Conservation (phyloP, 2,113 vertebrate species). For the Progne subis region DNA sequence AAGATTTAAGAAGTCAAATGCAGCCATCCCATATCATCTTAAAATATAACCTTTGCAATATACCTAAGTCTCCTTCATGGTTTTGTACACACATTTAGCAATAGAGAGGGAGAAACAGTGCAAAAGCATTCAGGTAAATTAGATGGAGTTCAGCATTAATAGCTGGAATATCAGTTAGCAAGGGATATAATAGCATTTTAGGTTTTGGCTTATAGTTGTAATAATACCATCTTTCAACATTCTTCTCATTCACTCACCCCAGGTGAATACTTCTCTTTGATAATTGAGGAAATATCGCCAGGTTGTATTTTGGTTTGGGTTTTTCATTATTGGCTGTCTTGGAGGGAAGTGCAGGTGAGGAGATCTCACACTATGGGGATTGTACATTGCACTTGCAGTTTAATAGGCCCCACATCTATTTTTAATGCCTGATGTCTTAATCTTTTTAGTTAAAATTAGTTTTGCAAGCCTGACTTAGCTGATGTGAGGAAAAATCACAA, state of each 20-base stretch:
- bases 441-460: not conserved
- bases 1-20: constrained; percentile 21
- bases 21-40: not conserved
- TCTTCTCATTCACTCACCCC: not conserved
- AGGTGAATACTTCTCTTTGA: not conserved
- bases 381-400: not conserved
- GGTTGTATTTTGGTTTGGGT: not conserved
- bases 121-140: not conserved
- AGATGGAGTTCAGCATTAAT: constrained; percentile 14
- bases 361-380: not conserved
- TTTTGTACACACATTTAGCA: not conserved
- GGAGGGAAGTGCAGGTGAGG: not conserved
- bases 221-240: not conserved
- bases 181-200: not conserved
- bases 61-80: constrained; percentile 42
- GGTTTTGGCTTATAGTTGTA: not conserved
- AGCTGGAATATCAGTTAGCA: constrained; percentile 16
- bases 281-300: not conserved
- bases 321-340: not conserved
- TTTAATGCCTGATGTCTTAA: not conserved
- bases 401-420: not conserved
- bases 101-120: not conserved
- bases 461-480: not conserved
- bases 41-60: constrained; percentile 40
- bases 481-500: not conserved